A percentile compares a stretch with the other conserved stretches of the same genome.
Evolutionary conservation across 1,140 invertebrate genomes (phyloP).

Genomic region (Trachymyrmex septentrionalis): DNA sequence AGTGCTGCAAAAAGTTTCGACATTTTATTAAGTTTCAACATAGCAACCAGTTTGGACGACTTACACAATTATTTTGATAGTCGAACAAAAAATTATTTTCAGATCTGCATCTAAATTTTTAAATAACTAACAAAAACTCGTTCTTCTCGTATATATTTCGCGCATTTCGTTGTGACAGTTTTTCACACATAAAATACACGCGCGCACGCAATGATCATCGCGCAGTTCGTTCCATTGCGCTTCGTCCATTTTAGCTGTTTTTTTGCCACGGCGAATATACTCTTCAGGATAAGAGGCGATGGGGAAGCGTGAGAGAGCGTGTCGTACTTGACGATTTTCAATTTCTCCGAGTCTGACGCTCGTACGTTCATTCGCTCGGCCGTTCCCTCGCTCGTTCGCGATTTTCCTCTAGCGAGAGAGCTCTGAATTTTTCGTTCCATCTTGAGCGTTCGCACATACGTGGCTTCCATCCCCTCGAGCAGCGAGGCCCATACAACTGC

Average conservation of each 20-base stretch:
- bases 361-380: constrained; percentile 21
- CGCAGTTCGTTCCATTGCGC: constrained; percentile 34
- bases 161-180: constrained; percentile 14
- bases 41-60: too few relatives aligned
- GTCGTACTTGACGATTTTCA: constrained; percentile 67
- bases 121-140: too few relatives aligned
- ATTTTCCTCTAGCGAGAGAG: constrained; percentile 54
- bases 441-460: constrained; percentile 34
- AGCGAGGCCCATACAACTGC: constrained; percentile 50
- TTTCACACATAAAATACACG: not conserved
- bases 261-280: constrained; percentile 27
- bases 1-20: too few relatives aligned
- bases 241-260: constrained; percentile 46
- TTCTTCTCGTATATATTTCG: not conserved
- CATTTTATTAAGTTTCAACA: too few relatives aligned
- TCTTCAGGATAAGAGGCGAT: constrained; percentile 32
- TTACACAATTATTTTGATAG: too few relatives aligned
- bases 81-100: too few relatives aligned
- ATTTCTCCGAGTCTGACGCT: constrained; percentile 61
- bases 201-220: not conserved
- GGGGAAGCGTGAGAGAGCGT: constrained; percentile 60
- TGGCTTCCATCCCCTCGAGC: constrained; percentile 39
- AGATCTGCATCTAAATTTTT: too few relatives aligned
- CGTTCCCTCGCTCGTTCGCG: not conserved
- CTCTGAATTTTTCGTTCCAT: constrained; percentile 64